phyloP scores from a whole-genome alignment of 2,888 invertebrate species.

The Cenopis cana region DNA sequence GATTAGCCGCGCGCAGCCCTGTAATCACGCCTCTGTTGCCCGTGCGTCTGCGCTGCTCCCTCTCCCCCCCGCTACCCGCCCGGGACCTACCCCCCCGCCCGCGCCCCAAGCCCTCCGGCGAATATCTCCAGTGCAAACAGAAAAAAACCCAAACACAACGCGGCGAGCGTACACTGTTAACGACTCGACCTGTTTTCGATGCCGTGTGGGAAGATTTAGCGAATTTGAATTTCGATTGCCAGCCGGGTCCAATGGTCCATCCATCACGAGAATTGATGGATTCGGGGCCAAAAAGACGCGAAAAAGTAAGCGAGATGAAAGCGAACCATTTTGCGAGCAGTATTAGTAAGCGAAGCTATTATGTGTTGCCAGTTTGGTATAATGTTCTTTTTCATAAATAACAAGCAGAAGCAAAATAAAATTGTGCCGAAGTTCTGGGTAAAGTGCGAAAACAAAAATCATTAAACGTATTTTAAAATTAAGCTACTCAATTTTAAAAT shows the following conservation, averaged over 20 bases:
- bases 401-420: constrained; percentile 21
- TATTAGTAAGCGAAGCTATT: constrained; percentile 77
- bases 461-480: constrained; percentile 32
- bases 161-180: constrained; percentile 74
- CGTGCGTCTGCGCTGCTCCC: constrained; percentile 74
- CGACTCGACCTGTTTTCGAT: constrained; percentile 80
- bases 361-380: constrained; percentile 55
- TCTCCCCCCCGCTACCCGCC: constrained; percentile 49
- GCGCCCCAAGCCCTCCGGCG: constrained; percentile 59
- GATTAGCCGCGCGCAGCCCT: constrained; percentile 79
- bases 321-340: constrained; percentile 73
- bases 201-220: constrained; percentile 84
- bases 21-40: constrained; percentile 82
- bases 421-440: constrained; percentile 7
- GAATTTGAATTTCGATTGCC: constrained; percentile 84
- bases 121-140: constrained; percentile 79
- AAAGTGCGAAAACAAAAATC: constrained; percentile 37
- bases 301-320: constrained; percentile 76
- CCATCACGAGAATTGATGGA: constrained; percentile 84
- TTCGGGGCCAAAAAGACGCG: constrained; percentile 80
- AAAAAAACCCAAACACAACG: constrained; percentile 69
- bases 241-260: constrained; percentile 73
- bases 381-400: constrained; percentile 40
- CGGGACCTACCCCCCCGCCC: constrained; percentile 51
- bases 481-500: constrained; percentile 19